These are phyloP conservation scores for Cacoxenus indagator DNA, from an alignment of 2,888 invertebrate genomes.

Conservation along the genomic window DNA sequence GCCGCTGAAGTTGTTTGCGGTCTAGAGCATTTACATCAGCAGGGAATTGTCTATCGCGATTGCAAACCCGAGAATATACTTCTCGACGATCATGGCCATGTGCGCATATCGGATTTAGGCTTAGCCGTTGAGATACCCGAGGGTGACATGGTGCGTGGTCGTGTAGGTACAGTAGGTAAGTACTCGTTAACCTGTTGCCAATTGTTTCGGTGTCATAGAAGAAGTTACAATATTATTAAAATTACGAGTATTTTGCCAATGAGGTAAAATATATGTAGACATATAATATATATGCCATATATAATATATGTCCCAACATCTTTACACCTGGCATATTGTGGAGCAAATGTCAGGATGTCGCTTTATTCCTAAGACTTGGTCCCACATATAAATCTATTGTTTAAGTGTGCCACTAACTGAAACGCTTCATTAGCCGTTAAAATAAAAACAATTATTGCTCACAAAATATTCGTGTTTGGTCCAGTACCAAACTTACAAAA, in stretches of 20 bases:
- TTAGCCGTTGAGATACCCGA: constrained; percentile 98
- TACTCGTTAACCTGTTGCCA: not conserved
- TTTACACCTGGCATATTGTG: no score
- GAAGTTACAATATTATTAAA: no score
- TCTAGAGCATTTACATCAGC: constrained; percentile 89
- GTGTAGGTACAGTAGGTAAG: constrained; percentile 84
- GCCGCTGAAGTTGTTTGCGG: constrained; percentile 88
- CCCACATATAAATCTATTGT: no score
- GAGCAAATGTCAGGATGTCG: no score
- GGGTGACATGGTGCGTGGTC: constrained; percentile 94
- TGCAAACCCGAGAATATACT: constrained; percentile 91
- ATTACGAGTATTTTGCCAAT: no score
- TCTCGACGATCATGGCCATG: constrained; percentile 80
- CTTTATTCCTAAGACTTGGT: no score
- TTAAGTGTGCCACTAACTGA: no score
- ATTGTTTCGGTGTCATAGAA: not conserved
- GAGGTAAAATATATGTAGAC: no score
- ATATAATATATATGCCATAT: no score
- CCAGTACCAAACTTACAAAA: no score
- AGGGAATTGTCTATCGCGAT: constrained; percentile 88
- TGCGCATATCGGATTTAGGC: constrained; percentile 90
- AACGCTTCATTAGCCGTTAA: no score
- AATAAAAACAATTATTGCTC: not conserved
- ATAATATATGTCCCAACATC: not conserved
- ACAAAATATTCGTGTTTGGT: no score